These are phyloP conservation scores for Neolamprologus devosi DNA, from an alignment of 2,113 vertebrate species.

Conservation along the genomic window DNA sequence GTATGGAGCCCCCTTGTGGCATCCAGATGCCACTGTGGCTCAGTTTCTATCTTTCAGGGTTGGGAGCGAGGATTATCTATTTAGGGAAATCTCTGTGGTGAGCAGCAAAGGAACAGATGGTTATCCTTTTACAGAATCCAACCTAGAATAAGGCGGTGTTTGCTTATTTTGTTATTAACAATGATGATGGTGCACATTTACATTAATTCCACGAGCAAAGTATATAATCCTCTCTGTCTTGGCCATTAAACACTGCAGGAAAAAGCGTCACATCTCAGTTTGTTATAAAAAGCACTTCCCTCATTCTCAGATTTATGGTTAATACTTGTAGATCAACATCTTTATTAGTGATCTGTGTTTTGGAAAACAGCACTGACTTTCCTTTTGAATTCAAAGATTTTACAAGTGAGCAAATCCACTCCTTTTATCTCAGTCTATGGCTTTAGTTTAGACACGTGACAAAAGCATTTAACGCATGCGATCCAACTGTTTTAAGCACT, in stretches of 20 bases:
- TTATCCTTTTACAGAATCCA: constrained; percentile 67
- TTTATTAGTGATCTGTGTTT: not conserved
- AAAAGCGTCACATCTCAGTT: fast-evolving
- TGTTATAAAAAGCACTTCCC: not conserved
- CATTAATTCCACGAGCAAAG: not conserved
- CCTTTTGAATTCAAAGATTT: not conserved
- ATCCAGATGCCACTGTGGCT: not conserved
- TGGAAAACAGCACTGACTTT: not conserved
- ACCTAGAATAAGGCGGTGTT: constrained; percentile 19
- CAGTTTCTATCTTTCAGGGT: not conserved
- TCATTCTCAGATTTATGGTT: not conserved
- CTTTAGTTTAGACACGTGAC: not conserved
- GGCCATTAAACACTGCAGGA: not conserved
- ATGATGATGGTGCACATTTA: constrained; percentile 28
- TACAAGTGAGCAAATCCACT: not conserved
- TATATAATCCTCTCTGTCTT: not conserved
- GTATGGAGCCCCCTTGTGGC: constrained; percentile 52
- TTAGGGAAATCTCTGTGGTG: constrained; percentile 33
- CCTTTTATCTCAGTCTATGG: not conserved
- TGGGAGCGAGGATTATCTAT: constrained; percentile 44
- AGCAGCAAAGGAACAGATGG: constrained; percentile 59
- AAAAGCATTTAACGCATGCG: not conserved
- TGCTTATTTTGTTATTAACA: not conserved
- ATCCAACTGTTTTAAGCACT: not conserved
- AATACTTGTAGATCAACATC: not conserved